These are phyloP conservation scores for Cliona cf. orientalis DNA, from an alignment of 37 sponge, comb jelly and placozoan genomes.

Conservation along the genomic window DNA sequence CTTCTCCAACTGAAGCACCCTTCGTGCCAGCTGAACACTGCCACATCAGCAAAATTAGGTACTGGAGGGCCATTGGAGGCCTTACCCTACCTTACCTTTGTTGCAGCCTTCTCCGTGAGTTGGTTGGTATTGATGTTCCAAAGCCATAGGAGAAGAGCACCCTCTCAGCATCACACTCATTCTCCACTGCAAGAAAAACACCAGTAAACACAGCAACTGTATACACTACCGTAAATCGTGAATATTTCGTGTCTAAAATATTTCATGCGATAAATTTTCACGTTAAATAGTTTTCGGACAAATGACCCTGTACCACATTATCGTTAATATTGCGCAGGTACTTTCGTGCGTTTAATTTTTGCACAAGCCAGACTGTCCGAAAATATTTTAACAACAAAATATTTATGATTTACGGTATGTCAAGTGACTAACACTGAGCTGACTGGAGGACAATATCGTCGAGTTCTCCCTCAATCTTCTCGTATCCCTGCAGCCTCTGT, in stretches of 20 bases:
- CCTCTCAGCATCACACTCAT: constrained; percentile 68
- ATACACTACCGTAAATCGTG: too few relatives aligned
- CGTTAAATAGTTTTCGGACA: too few relatives aligned
- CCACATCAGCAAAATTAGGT: background rate
- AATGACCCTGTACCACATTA: too few relatives aligned
- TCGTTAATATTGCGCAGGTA: too few relatives aligned
- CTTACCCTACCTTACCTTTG: constrained; percentile 61
- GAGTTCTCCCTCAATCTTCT: constrained; percentile 85
- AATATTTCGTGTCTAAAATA: too few relatives aligned
- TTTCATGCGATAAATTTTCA: too few relatives aligned
- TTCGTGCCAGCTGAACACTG: constrained; percentile 84
- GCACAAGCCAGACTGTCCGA: too few relatives aligned
- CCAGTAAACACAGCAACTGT: background rate
- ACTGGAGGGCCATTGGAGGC: background rate
- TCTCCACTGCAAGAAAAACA: constrained; percentile 42
- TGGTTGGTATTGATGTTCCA: constrained; percentile 76
- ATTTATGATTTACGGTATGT: background rate
- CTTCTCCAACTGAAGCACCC: constrained; percentile 78
- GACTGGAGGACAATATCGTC: constrained; percentile 90
- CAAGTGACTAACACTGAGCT: constrained; percentile 69
- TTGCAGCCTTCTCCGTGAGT: constrained; percentile 76
- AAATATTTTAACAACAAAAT: too few relatives aligned
- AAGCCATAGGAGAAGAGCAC: constrained; percentile 85
- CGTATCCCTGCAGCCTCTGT: constrained; percentile 60
- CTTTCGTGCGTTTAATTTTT: too few relatives aligned